Evolutionary conservation across 2,888 invertebrate genomes (phyloP).

Genomic region (Bruchidius siliquastri): DNA sequence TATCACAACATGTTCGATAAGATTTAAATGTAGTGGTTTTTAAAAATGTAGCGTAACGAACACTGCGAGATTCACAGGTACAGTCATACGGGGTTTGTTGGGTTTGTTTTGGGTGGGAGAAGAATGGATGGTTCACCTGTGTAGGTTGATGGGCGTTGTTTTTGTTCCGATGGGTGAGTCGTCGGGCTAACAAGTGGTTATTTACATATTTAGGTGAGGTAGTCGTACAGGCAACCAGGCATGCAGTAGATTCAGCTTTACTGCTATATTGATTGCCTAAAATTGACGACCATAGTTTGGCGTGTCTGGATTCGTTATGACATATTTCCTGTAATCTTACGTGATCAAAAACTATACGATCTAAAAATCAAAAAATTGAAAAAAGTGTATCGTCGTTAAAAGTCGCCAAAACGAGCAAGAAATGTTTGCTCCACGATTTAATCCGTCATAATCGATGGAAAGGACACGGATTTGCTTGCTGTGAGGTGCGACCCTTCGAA

Average conservation of each 20-base stretch:
- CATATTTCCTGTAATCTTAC: no score
- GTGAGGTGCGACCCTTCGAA: no score
- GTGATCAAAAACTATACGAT: no score
- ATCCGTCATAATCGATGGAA: no score
- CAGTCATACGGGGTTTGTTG: conserved; percentile 16
- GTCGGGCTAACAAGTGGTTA: conserved; percentile 21
- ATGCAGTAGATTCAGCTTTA: background rate
- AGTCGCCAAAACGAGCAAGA: no score
- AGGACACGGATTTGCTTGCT: no score
- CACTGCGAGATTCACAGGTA: conserved; percentile 6
- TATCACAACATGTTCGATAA: background rate
- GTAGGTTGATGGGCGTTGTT: conserved; percentile 13
- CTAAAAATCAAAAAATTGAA: no score
- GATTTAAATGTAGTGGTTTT: background rate
- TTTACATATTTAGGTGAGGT: background rate
- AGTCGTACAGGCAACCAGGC: conserved; percentile 3
- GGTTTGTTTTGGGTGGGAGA: conserved; percentile 6
- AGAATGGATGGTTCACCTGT: conserved; percentile 14
- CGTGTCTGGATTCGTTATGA: no score
- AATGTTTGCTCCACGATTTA: no score
- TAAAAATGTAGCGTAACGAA: background rate
- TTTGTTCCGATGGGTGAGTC: background rate
- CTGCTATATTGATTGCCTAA: background rate
- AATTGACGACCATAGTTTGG: background rate
- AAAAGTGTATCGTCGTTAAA: no score